Base-by-base conservation (phyloP, 1,140 invertebrate genomes). In the Hirudo medicinalis region DNA sequence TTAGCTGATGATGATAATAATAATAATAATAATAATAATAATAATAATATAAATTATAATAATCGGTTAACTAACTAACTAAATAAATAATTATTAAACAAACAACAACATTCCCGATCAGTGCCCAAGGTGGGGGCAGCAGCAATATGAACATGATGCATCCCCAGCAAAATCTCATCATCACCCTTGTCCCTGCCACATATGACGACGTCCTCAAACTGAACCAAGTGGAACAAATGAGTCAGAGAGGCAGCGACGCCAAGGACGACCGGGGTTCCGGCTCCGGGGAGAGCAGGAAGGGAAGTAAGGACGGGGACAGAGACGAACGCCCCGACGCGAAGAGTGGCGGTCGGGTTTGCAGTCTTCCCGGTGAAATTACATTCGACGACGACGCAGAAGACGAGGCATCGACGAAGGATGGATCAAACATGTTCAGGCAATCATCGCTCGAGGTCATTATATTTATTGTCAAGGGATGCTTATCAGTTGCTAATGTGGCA, bases 191-290 rank as follows among this genome's bases (percentile, higher is more conserved):
- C 1, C 57, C 57, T 13, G 57, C 57, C 9, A 63, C 22, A 11
- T 63, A 63, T 15, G 29, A 63, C 22, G 57, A 63, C 57, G 22
- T 63, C 22, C 57, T 63, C 57, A 63, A 63, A 63, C 29, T 63
- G 6, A 63, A 25, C 57, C 57, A 6, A n/a, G 19, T 22, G 13
- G 57, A 63, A 63, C 22, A 11, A n/a, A 19, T 15, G 8, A n/a
- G 11, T 32, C 2, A 36, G 2, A 36, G 32, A 6, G 6, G 32
- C 32, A n/a, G 22, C 9, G 19, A 63, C 19, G 29, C 11, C 29
- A 63, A 63, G 29, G 22, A 22, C 57, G 11, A 63, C 1, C 22
- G 22, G 22, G 6, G 22, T 13, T 25, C 29, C 15, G 57, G 22
- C 29, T 63, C 57, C 29, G 57, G 57, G 57, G 57, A 63, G 9